Percentiles rank a stretch among this genome's conserved stretches.
Conservation (phyloP, 2,797 vertebrate species). For the Onychomys leucogaster region DNA sequence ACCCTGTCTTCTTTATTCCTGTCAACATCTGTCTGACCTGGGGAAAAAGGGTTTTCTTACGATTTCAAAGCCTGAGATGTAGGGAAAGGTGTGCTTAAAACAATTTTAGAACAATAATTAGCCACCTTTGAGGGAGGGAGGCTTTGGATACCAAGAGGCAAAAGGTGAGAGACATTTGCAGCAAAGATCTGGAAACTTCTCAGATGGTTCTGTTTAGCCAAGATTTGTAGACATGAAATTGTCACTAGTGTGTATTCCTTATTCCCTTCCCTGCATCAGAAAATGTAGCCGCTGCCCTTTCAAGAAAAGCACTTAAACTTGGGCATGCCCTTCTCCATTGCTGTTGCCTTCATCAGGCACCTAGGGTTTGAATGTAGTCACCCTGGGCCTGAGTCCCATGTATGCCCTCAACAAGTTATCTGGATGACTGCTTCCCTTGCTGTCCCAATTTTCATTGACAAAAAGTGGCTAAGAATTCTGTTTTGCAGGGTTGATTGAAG, state of each 20-base stretch:
- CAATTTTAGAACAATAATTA: background rate
- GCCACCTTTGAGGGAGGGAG: background rate
- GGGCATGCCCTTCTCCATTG: background rate
- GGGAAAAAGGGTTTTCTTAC: background rate
- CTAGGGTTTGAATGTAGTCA: background rate
- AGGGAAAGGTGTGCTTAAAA: background rate
- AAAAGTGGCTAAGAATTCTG: background rate
- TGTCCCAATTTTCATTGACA: background rate
- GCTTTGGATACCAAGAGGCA: background rate
- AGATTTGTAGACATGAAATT: background rate
- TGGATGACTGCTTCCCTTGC: background rate
- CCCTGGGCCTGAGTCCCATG: background rate
- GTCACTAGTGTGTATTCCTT: background rate
- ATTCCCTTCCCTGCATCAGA: background rate
- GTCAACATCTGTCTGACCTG: background rate
- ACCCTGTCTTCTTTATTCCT: background rate
- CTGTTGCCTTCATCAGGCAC: background rate
- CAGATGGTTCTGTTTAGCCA: background rate
- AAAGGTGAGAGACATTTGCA: background rate
- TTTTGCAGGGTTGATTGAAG: background rate
- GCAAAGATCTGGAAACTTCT: background rate
- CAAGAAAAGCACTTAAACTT: background rate
- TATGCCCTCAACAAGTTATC: background rate
- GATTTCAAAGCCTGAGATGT: background rate
- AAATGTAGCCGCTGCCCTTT: background rate